These are phyloP conservation scores for Pardosa pseudoannulata DNA, from an alignment of 2,888 invertebrate genomes.

Conservation along the genomic window DNA sequence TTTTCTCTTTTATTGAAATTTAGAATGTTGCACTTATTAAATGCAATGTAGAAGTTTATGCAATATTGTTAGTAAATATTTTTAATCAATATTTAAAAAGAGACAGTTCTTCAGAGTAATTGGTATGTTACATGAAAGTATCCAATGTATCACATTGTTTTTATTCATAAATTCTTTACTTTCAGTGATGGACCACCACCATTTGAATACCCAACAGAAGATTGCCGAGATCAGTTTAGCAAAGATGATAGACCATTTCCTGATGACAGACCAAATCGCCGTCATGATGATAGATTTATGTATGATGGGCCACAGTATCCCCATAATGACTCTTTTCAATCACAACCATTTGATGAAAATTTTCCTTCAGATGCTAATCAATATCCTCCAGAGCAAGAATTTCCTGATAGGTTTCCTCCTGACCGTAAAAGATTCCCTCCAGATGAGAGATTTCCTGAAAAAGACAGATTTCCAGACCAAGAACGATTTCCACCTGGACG, in stretches of 20 bases:
- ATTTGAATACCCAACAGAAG: constrained; percentile 28
- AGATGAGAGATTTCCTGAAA: constrained; percentile 31
- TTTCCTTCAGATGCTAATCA: background rate
- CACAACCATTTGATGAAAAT: constrained; percentile 11
- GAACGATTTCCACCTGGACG: constrained; percentile 7
- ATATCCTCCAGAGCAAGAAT: constrained; percentile 1
- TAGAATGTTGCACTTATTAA: too few species aligned
- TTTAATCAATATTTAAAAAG: too few species aligned
- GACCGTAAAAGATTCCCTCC: constrained; percentile 42
- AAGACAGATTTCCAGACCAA: constrained; percentile 15
- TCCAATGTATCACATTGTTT: too few species aligned
- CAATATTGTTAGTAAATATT: too few species aligned
- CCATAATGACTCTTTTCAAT: background rate
- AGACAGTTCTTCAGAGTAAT: too few species aligned
- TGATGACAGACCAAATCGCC: constrained; percentile 19
- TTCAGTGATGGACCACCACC: constrained; percentile 16
- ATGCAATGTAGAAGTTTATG: too few species aligned
- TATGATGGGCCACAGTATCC: background rate
- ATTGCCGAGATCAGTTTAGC: background rate
- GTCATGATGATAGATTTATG: constrained; percentile 18
- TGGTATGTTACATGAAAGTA: too few species aligned
- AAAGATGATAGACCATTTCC: background rate
- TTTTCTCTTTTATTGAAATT: too few species aligned
- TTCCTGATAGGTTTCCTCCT: background rate
- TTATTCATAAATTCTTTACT: background rate